These are phyloP conservation scores for Cochlearius cochlearius DNA, from an alignment of 2,113 vertebrate genomes.

Conservation along the genomic window DNA sequence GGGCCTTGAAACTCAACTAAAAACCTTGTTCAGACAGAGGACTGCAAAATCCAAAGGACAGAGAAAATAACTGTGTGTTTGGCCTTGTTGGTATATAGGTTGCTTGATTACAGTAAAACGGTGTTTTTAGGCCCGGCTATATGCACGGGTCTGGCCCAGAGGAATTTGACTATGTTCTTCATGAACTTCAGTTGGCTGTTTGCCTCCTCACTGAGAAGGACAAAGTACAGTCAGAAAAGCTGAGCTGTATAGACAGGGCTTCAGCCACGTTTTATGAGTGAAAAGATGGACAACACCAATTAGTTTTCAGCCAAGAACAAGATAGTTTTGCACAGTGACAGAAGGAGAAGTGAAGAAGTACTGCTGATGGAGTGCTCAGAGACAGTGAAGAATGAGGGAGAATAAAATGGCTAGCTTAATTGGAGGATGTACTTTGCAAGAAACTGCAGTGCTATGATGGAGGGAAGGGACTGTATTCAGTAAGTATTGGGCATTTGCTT, in stretches of 20 bases:
- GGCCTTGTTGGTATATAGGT: neutral
- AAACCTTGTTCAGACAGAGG: neutral
- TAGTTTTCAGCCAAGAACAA: neutral
- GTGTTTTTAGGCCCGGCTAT: neutral
- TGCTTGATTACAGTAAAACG: neutral
- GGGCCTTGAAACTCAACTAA: neutral
- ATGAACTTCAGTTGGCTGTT: neutral
- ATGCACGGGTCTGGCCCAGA: neutral
- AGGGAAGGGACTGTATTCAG: neutral
- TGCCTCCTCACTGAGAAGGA: neutral
- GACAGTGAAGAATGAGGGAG: neutral
- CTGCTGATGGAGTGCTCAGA: neutral
- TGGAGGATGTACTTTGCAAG: neutral
- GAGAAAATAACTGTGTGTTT: neutral
- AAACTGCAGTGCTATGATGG: neutral
- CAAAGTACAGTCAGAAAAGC: neutral
- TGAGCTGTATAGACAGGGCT: neutral
- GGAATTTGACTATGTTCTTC: neutral
- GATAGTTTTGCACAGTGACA: neutral
- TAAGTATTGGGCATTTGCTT: neutral
- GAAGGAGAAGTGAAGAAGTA: neutral
- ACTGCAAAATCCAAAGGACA: neutral
- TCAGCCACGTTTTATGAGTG: neutral
- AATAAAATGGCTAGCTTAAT: neutral
- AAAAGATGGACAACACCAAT: neutral